phyloP scores from a whole-genome alignment of 2,113 vertebrate genomes.

The Centrocercus urophasianus region DNA sequence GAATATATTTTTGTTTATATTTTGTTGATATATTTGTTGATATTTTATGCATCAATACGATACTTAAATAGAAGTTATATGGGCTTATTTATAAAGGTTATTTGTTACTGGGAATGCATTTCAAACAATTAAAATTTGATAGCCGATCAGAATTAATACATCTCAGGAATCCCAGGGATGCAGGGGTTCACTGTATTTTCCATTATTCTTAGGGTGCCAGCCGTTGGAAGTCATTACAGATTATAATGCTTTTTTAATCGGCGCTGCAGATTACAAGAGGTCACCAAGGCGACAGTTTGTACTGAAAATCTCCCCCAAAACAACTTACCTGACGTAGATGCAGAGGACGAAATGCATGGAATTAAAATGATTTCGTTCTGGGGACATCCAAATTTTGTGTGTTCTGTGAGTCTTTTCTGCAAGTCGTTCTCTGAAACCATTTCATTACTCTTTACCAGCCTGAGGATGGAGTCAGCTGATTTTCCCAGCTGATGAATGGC shows the following conservation, averaged over 20 bases:
- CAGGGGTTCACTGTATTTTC: not conserved
- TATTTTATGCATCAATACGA: not conserved
- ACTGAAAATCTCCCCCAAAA: not conserved
- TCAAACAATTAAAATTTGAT: not conserved
- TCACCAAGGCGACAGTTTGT: not conserved
- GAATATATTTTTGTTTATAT: not conserved
- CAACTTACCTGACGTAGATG: not conserved
- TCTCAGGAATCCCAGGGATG: not conserved
- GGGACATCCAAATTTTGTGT: not conserved
- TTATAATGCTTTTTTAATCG: not conserved
- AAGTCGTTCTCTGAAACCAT: constrained; percentile 77
- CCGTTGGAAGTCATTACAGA: not conserved
- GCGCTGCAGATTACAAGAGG: not conserved
- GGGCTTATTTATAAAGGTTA: not conserved
- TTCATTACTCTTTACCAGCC: constrained; percentile 80
- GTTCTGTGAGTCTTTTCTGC: not conserved
- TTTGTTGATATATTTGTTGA: not conserved
- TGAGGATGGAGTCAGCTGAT: constrained; percentile 86
- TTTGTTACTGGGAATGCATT: not conserved
- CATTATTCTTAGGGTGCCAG: not conserved
- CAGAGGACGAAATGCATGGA: not conserved
- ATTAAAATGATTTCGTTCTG: not conserved
- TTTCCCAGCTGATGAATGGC: constrained; percentile 86
- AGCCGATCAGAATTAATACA: not conserved
- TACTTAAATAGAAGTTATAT: not conserved